Evolutionary conservation across 92 coral and sea anemone genomes (phyloP), one percentile per base, ranked within the genome.

Genomic region (Siderastrea siderea): DNA sequence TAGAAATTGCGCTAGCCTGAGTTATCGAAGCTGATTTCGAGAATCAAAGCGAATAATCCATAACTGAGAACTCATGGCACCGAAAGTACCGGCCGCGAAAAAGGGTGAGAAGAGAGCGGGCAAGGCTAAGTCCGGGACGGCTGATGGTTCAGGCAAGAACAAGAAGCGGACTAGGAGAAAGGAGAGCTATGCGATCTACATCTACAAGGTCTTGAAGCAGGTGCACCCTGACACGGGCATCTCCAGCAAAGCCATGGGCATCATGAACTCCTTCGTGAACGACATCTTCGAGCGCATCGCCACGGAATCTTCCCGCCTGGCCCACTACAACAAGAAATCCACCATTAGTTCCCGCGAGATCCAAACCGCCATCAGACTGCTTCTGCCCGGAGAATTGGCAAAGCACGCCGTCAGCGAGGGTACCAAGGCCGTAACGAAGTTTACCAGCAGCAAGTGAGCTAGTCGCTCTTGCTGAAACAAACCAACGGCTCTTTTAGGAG

Each of bases 341-440:
- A 95, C 96, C 83, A 95, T 95, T 85, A 93, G 95, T 60, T 94
- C 98, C 49, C 96, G 98, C 74, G 98, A 93, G 89, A 95, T 93
- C 93, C 96, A 95, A 91, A 93, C 96, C 69, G 91, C 91, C 65
- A 87, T 90, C 79, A 86, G 93, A 64, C 95, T 94, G 86, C 95
- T 94, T 90, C 86, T 94, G 53, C 95, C 95, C 74, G 99, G 99
- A 86, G 99, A 96, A 78, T 91, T 96, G 93, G 99, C 99, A 59
- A 96, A 96, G 77, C 99, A 96, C 94, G 99, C 99, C 49, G 98
- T 96, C 79, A 96, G 99, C n/a, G n/a, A n/a, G n/a, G n/a, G n/a
- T n/a, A n/a, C n/a, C n/a, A n/a, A n/a, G n/a, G n/a, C n/a, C n/a
- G n/a, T n/a, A n/a, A n/a, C n/a, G n/a, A n/a, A n/a, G n/a, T n/a